Percentiles rank a stretch among this genome's conserved stretches.
Evolutionary conservation across 1,140 invertebrate species (phyloP).

Genomic region (Drosophila paulistorum): DNA sequence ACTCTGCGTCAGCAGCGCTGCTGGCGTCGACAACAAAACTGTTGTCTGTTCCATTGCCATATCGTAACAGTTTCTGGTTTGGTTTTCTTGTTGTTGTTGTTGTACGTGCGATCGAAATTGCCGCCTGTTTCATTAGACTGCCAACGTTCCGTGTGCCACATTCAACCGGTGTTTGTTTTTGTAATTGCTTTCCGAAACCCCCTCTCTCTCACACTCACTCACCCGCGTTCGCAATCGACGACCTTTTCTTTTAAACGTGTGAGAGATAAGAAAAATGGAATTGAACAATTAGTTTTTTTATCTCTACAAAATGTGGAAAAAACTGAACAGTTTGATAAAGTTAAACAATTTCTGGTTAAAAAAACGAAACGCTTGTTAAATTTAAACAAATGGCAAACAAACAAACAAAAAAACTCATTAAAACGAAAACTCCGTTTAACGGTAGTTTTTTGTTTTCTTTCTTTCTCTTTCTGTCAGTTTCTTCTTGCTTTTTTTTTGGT

Average conservation of each 20-base stretch:
- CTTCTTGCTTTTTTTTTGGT: not conserved
- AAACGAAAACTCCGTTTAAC: conserved; percentile 51
- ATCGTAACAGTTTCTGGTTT: conserved; percentile 71
- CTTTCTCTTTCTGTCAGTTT: not conserved
- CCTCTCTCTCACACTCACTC: not conserved
- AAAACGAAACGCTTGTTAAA: conserved; percentile 65
- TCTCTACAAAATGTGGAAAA: conserved; percentile 14
- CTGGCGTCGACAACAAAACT: conserved; percentile 45
- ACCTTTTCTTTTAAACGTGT: too few relatives aligned
- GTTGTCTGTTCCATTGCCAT: conserved; percentile 67
- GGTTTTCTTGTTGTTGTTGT: too few relatives aligned
- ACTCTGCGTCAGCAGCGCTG: conserved; percentile 19
- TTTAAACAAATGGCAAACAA: conserved; percentile 65
- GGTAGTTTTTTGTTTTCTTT: conserved; percentile 54
- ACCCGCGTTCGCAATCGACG: not conserved
- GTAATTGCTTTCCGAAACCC: conserved; percentile 19
- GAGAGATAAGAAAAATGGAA: not conserved
- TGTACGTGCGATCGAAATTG: conserved; percentile 36
- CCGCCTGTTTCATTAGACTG: conserved; percentile 37
- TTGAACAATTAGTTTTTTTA: not conserved
- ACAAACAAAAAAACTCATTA: conserved; percentile 71
- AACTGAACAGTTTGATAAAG: conserved; percentile 52
- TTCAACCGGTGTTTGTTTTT: conserved; percentile 75
- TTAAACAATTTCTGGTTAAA: conserved; percentile 30
- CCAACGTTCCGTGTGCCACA: conserved; percentile 33